Base-by-base conservation (phyloP, 2,797 vertebrate genomes). In the Hypotaenidia okinawae region DNA sequence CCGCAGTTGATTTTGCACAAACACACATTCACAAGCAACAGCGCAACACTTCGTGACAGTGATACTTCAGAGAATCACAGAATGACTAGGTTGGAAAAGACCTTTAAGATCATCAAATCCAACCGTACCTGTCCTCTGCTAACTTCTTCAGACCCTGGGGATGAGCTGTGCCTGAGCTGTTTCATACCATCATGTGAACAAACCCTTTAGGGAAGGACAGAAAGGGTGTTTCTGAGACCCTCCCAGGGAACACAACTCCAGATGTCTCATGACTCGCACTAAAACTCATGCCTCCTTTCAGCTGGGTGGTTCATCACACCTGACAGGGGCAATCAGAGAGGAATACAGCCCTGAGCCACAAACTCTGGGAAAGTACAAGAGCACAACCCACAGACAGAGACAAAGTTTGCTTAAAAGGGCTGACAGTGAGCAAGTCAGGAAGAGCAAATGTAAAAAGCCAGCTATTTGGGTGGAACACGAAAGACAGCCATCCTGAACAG, bases 181-280 rank as follows among this genome's bases (percentile, higher is more conserved):
- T 74, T 57, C 57, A 9, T 0, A 30, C 27, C 1, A 1, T 11
- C 0, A 0, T 1, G 13, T 0, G 3, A 82, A 43, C 10, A 27
- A 28, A 22, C 51, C 7, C 28, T 28, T n/a, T 3, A 23, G 45
- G 16, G 4, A 24, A 70, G 43, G 8, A 51, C 15, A 69, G 47
- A 8, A 37, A 61, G 32, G 43, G 8, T 15, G 35, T 19, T 47
- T 30, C 4, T 2, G 28, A 51, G 67, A 43, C 27, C 12, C 24
- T 21, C 22, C 5, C 1, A 1, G 54, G 16, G 27, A 58, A 39
- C 83, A 15, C 57, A 33, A 1, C 25, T 13, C 1, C 16, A 35
- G 47, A 16, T 5, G 3, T 1, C 32, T 9, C 47, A 25, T 0
- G 2, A 6, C 15, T 25, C 67, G 33, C 59, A 12, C 4, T 41